Evolutionary conservation across 2,113 vertebrate species (phyloP).

Genomic region (Elachura formosa): DNA sequence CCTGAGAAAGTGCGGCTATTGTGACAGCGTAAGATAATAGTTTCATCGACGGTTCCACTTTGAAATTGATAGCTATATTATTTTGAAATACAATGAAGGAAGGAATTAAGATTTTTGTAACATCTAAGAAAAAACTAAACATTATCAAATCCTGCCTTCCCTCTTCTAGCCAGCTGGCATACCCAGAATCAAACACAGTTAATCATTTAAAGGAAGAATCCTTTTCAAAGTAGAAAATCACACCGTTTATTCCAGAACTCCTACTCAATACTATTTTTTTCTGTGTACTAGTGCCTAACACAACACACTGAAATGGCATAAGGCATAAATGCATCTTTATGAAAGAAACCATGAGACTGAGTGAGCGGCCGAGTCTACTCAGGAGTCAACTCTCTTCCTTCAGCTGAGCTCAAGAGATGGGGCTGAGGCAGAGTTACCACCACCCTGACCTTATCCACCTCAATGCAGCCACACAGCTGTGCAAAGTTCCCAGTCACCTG

Average conservation of each 20-base stretch:
- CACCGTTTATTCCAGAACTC: conserved; percentile 65
- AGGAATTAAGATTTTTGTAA: conserved; percentile 45
- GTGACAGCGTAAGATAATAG: conserved; percentile 46
- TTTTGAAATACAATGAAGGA: conserved; percentile 40
- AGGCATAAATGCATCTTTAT: conserved; percentile 54
- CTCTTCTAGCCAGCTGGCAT: conserved; percentile 59
- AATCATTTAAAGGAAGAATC: conserved; percentile 70
- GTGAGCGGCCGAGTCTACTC: conserved; percentile 27
- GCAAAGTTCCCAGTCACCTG: background rate
- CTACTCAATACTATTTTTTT: conserved; percentile 58
- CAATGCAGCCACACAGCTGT: background rate
- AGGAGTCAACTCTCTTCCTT: background rate
- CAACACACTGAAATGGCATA: conserved; percentile 64
- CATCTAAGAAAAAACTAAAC: conserved; percentile 46
- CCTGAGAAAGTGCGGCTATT: conserved; percentile 46
- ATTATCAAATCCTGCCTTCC: conserved; percentile 62
- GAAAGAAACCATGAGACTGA: conserved; percentile 52
- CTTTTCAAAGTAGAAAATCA: conserved; percentile 72
- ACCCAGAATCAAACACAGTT: conserved; percentile 56
- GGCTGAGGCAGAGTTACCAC: background rate
- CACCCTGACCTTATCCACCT: background rate
- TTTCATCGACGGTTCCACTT: conserved; percentile 25
- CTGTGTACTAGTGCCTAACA: conserved; percentile 62
- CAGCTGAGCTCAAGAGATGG: background rate
- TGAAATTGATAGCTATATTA: conserved; percentile 60